Evolutionary conservation across 2,797 vertebrate species (phyloP).

Genomic region (Emydoidea blandingii): DNA sequence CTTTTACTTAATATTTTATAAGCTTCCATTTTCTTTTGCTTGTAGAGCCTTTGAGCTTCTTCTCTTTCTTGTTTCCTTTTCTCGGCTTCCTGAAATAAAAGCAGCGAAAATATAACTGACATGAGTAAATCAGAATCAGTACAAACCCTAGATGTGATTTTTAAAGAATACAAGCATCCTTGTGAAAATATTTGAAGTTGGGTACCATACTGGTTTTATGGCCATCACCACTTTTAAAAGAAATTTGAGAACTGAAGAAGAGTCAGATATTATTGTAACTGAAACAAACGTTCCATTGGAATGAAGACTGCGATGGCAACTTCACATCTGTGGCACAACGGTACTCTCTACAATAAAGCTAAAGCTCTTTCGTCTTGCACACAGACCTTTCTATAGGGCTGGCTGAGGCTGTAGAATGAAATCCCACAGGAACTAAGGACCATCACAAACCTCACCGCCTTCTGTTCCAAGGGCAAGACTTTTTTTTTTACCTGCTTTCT

Average conservation of each 20-base stretch:
- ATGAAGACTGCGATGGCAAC: neutral
- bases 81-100: constrained; percentile 86
- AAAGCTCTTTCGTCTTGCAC: neutral
- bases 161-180: neutral
- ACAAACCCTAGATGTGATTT: neutral
- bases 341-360: neutral
- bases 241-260: neutral
- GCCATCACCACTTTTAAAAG: neutral
- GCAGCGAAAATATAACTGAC: neutral
- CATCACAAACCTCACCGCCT: neutral
- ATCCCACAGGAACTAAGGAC: neutral
- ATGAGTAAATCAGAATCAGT: neutral
- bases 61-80: constrained; percentile 87
- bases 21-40: constrained; percentile 90
- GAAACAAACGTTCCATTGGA: neutral
- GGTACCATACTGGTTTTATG: neutral
- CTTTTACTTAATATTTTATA: constrained; percentile 92
- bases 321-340: neutral
- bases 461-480: neutral
- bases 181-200: neutral
- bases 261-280: neutral
- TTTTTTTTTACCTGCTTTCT: neutral
- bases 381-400: neutral
- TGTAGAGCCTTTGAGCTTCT: constrained; percentile 89
- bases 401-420: neutral